Evolutionary conservation across 2,113 vertebrate species (phyloP), one percentile per base, ranked within the genome.

Genomic region (Addax nasomaculatus): DNA sequence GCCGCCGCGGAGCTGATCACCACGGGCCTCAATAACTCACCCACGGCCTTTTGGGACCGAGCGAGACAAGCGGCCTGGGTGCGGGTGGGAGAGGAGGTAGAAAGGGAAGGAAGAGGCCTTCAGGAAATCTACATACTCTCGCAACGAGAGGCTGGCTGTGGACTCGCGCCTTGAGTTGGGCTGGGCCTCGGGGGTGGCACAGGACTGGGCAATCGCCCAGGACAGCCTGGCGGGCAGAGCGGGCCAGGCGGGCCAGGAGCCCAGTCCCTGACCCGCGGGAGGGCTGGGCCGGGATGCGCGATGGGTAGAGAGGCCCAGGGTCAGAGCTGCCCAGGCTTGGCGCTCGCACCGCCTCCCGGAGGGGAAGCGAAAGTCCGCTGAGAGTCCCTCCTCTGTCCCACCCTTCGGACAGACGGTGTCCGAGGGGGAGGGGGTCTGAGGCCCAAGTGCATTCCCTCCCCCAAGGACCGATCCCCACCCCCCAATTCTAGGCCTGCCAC

Each of bases 1-100:
- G 16, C 10, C 67, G 47, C 33, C 13, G 29, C 60, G 7, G 60
- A 36, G 91, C 90, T 96, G 96, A 90, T 97, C 94, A 57, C 57
- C 80, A 60, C 62, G 11, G 80, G 89, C 89, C 96, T 73, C 85
- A 93, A 67, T 73, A 93, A 95, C 92, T 96, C 96, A 89, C 93
- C 96, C 88, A 76, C 55, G 81, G 86, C 93, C 93, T 64, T 60
- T 64, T 96, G 96, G 96, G 87, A 97, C 85, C 86, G 1, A 89
- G 79, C 30, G 81, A 88, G 62, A 58, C 13, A 84, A 89, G 97
- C 62, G 70, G 96, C 96, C 95, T 27, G 58, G 16, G 47, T 86
- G 76, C 33, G 30, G 89, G 76, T 70, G 39, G 23, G 70, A 70
- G 57, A 96, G 45, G 5, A 1, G 14, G 91, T 2, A 76, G 93